A percentile compares a stretch with the other conserved stretches of the same genome.
phyloP scores from a whole-genome alignment of 2,888 invertebrate species.

The Flexamia atlantica region DNA sequence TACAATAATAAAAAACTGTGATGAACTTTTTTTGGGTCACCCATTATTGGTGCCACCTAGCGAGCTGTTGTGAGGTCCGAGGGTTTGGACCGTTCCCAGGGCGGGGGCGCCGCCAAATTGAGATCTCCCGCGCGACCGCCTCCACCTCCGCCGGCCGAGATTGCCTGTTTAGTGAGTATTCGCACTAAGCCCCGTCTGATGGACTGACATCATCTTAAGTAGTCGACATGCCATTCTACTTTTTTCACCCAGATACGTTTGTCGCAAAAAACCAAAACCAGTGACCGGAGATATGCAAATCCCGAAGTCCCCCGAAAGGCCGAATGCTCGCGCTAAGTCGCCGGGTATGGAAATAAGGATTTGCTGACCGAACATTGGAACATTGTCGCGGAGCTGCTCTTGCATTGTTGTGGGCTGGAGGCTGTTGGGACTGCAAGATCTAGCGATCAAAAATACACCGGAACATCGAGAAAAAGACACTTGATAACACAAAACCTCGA shows the following conservation, averaged over 20 bases:
- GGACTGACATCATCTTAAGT: conserved; percentile 57
- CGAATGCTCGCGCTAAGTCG: not conserved
- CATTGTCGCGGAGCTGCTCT: too few relatives aligned
- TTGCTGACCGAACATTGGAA: not conserved
- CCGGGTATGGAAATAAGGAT: conserved; percentile 12
- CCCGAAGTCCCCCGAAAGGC: conserved; percentile 19
- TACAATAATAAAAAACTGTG: too few relatives aligned
- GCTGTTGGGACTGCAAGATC: too few relatives aligned
- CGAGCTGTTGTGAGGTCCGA: not conserved
- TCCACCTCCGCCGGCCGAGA: conserved; percentile 22
- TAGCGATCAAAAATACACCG: too few relatives aligned
- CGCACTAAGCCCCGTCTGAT: conserved; percentile 31
- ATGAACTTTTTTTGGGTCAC: too few relatives aligned
- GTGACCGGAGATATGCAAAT: conserved; percentile 29
- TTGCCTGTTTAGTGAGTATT: conserved; percentile 47
- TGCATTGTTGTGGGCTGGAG: too few relatives aligned
- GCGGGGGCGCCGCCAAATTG: conserved; percentile 30
- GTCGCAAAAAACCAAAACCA: conserved; percentile 37
- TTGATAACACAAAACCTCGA: too few relatives aligned
- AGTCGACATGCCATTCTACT: conserved; percentile 51
- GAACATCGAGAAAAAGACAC: too few relatives aligned
- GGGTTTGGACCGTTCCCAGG: too few relatives aligned
- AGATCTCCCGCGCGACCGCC: conserved; percentile 36
- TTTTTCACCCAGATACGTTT: conserved; percentile 27
- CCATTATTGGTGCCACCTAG: too few relatives aligned